Percentiles rank a stretch among this genome's conserved stretches.
Evolutionary conservation across 2,113 vertebrate genomes (phyloP).

Genomic region (Genyomyrus donnyi): DNA sequence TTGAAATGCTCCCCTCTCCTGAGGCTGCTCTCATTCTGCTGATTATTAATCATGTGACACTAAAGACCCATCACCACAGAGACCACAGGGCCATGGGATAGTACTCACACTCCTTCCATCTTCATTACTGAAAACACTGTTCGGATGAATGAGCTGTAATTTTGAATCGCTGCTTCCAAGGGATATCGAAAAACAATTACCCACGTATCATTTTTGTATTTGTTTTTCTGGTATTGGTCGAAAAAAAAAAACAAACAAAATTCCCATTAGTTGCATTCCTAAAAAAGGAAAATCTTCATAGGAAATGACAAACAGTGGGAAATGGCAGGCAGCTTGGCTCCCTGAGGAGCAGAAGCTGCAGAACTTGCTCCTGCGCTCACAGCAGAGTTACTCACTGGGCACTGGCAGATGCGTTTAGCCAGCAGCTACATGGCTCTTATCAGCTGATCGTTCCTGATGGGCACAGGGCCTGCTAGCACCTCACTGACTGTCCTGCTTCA

Average conservation of each 20-base stretch:
- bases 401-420: neutral
- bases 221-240: neutral
- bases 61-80: constrained; percentile 1
- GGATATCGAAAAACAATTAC: neutral
- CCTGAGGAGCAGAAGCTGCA: neutral
- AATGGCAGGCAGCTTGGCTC: neutral
- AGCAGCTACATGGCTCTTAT: neutral
- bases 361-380: neutral
- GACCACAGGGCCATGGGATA: neutral
- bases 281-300: neutral
- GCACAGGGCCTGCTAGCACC: neutral
- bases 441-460: neutral
- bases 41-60: neutral
- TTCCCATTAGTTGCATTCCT: neutral
- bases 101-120: neutral
- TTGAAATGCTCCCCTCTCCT: neutral
- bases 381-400: neutral
- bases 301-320: neutral
- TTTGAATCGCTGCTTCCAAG: neutral
- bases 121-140: neutral
- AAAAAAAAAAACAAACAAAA: neutral
- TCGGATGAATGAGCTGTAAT: neutral
- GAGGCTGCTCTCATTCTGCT: neutral
- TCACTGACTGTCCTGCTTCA: neutral
- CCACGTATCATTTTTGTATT: neutral